Conservation (phyloP, 2,797 vertebrate species). For the Pseudotriccus pelzelni region DNA sequence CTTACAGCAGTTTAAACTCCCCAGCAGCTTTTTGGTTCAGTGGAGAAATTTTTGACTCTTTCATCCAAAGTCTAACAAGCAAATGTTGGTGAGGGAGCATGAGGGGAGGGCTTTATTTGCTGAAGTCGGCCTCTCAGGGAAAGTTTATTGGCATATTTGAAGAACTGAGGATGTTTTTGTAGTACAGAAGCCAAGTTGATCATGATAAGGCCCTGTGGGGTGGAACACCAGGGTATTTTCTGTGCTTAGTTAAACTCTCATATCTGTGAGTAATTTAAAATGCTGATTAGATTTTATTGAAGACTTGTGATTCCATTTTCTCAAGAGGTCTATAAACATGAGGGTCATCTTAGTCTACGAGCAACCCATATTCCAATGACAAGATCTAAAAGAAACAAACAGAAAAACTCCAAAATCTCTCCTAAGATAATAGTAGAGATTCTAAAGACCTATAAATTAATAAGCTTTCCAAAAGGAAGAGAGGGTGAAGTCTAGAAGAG, state of each 20-base stretch:
- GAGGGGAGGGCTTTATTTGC: background rate
- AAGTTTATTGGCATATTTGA: conserved; percentile 24
- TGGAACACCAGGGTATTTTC: conserved; percentile 32
- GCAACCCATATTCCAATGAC: background rate
- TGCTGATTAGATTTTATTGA: conserved; percentile 28
- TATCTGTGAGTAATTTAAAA: conserved; percentile 40
- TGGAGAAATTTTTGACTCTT: background rate
- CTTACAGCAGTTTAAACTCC: background rate
- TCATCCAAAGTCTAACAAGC: background rate
- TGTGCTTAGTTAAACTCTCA: conserved; percentile 50
- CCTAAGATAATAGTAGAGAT: background rate
- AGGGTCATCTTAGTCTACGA: background rate
- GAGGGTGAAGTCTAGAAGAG: background rate
- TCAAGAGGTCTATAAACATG: background rate
- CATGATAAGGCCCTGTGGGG: background rate
- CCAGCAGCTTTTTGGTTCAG: background rate
- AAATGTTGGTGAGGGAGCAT: background rate
- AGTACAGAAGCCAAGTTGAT: conserved; percentile 26
- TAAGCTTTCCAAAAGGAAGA: background rate
- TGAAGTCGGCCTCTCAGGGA: background rate
- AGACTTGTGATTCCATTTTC: conserved; percentile 8
- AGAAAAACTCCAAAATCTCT: accelerated
- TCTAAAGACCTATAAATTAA: background rate
- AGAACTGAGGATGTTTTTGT: conserved; percentile 53
- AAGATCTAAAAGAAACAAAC: conserved; percentile 17